A percentile compares a stretch with the other conserved stretches of the same genome.
Evolutionary conservation across 1,140 invertebrate species (phyloP).

Genomic region (Drosophila tropicalis): DNA sequence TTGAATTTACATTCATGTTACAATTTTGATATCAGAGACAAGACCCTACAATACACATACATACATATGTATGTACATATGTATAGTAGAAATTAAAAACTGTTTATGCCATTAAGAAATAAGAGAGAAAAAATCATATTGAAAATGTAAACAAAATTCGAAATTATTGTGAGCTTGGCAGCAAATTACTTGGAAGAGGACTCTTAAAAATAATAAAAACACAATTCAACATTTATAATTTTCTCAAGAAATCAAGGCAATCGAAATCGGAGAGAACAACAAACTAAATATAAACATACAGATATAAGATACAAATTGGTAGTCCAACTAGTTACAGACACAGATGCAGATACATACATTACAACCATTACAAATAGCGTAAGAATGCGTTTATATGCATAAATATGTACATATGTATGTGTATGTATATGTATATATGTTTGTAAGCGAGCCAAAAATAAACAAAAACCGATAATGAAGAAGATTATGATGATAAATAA

Average conservation of each 20-base stretch:
- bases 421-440: not conserved
- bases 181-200: not conserved
- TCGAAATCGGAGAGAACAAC: not conserved
- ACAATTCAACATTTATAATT: not conserved
- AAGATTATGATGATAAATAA: constrained; percentile 30
- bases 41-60: not conserved
- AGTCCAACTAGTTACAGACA: not conserved
- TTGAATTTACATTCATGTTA: not conserved
- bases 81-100: not conserved
- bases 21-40: no score
- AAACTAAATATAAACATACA: not conserved
- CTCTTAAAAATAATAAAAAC: not conserved
- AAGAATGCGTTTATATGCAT: constrained; percentile 1
- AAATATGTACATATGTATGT: not conserved
- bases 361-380: constrained; percentile 8
- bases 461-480: constrained; percentile 45
- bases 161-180: constrained; percentile 3
- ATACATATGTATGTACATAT: not conserved
- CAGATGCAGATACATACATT: not conserved
- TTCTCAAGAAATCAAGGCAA: not conserved
- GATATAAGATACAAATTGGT: not conserved
- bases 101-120: not conserved
- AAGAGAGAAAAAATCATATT: not conserved
- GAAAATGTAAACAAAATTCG: not conserved
- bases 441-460: constrained; percentile 43